Conservation (phyloP, 2,113 vertebrate species). For the Tichodroma muraria region DNA sequence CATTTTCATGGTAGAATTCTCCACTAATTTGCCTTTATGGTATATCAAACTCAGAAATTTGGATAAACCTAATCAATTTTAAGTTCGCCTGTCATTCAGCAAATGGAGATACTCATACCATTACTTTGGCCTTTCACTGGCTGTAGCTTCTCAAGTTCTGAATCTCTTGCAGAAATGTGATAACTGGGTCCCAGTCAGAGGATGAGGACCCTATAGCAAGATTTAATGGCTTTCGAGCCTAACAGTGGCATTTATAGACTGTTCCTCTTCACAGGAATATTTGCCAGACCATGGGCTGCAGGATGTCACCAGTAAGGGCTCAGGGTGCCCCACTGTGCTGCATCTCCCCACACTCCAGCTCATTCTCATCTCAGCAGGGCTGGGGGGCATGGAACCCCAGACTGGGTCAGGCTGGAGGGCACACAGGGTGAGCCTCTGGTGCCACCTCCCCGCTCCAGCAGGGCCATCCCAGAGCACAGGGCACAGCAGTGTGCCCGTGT, state of each 20-base stretch:
- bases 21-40: background rate
- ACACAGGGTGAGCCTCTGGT: background rate
- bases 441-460: background rate
- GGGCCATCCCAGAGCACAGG: too few species aligned
- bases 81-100: background rate
- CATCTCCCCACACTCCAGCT: background rate
- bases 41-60: background rate
- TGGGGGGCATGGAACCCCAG: background rate
- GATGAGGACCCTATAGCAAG: background rate
- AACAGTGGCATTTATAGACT: background rate
- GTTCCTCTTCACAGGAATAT: background rate
- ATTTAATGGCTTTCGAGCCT: background rate
- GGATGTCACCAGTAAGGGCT: background rate
- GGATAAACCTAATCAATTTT: background rate
- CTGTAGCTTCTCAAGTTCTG: background rate
- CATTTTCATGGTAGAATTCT: background rate
- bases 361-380: background rate
- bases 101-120: background rate
- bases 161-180: background rate
- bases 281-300: background rate
- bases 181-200: background rate
- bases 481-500: too few species aligned
- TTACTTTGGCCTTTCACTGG: background rate
- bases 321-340: background rate
- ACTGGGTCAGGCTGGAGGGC: rapidly evolving